Evolutionary conservation across 2,797 vertebrate species (phyloP).

Genomic region (Myotis findleyi): DNA sequence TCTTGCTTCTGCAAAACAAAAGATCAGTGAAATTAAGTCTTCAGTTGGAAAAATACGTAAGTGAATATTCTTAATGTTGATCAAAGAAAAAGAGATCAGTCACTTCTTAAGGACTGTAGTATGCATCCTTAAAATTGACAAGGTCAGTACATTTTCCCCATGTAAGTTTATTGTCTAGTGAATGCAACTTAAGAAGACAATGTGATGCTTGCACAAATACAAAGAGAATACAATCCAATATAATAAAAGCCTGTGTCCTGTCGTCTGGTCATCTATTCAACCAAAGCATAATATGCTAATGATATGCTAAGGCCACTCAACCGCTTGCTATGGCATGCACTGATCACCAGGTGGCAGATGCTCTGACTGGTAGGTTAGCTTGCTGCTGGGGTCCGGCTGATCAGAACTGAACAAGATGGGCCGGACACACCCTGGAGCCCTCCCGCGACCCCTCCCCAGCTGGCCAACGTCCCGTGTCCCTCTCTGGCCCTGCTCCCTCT

Average conservation of each 20-base stretch:
- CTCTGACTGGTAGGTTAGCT: no score
- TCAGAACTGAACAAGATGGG: no score
- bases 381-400: no score
- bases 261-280: no score
- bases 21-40: background rate
- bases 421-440: no score
- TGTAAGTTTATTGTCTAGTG: background rate
- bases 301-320: no score
- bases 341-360: no score
- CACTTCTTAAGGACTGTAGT: conserved; percentile 27
- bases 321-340: no score
- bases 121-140: background rate
- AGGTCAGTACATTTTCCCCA: background rate
- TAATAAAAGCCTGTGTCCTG: background rate
- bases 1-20: background rate
- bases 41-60: background rate
- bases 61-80: conserved; percentile 31
- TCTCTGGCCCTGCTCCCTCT: no score
- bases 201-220: background rate
- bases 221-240: background rate
- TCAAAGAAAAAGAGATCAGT: background rate
- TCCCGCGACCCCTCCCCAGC: fast-evolving
- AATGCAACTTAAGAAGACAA: background rate
- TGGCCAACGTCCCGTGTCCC: no score
- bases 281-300: no score